A percentile compares a stretch with the other conserved stretches of the same genome.
phyloP scores from a whole-genome alignment of 2,113 vertebrate species.

The Hucho hucho region DNA sequence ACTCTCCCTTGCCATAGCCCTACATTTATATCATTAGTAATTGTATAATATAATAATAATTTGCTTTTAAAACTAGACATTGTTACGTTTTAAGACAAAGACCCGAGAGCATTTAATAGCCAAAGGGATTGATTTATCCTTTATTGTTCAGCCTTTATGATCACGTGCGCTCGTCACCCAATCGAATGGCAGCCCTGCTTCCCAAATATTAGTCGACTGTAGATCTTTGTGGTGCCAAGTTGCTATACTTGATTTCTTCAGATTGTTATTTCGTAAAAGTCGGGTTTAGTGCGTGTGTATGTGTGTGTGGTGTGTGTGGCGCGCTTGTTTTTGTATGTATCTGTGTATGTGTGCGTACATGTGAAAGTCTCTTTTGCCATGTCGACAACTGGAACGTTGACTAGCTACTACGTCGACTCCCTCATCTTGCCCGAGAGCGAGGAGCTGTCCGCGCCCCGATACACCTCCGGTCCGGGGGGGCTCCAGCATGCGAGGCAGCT shows the following conservation, averaged over 20 bases:
- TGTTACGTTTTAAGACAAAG: slow-evolving; percentile 90
- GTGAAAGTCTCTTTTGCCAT: slow-evolving; percentile 72
- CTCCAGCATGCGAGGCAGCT: slow-evolving; percentile 79
- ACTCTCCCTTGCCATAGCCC: neutral
- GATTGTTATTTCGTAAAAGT: slow-evolving; percentile 92
- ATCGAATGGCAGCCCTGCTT: slow-evolving; percentile 80
- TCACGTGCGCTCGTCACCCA: slow-evolving; percentile 86
- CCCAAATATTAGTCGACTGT: slow-evolving; percentile 94
- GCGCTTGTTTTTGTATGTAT: slow-evolving; percentile 58
- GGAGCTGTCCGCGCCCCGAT: slow-evolving; percentile 84
- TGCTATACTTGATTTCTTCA: slow-evolving; percentile 93
- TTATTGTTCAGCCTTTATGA: slow-evolving; percentile 92
- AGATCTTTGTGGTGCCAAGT: slow-evolving; percentile 90
- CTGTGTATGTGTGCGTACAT: slow-evolving; percentile 64
- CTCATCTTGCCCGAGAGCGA: slow-evolving; percentile 88
- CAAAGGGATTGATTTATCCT: slow-evolving; percentile 97
- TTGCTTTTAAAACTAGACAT: slow-evolving; percentile 85
- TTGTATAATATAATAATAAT: slow-evolving; percentile 76
- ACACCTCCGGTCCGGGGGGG: slow-evolving; percentile 74
- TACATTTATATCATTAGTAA: neutral
- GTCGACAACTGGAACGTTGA: slow-evolving; percentile 92
- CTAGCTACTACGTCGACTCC: slow-evolving; percentile 95
- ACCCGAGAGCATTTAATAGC: slow-evolving; percentile 93
- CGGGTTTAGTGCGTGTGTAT: slow-evolving; percentile 72
- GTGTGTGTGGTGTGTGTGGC: slow-evolving; percentile 56